Conservation (phyloP, 2,797 vertebrate genomes). For the Echiichthys vipera region DNA sequence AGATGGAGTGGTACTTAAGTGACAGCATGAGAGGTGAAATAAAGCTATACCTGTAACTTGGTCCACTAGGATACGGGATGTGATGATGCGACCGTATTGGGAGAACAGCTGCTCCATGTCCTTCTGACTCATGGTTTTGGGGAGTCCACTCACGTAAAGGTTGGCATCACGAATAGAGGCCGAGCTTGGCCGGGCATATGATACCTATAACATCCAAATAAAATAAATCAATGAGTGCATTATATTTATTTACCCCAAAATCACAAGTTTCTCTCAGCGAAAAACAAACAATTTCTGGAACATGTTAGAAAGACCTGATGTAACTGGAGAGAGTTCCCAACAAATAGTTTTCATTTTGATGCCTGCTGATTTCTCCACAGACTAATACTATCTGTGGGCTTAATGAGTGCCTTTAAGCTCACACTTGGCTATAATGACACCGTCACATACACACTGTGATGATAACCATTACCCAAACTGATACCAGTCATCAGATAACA, state of each 20-base stretch:
- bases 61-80: conserved; percentile 95
- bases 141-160: conserved; percentile 95
- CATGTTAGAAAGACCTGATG: neutral
- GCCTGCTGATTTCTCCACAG: conserved; percentile 24
- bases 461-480: conserved; percentile 42
- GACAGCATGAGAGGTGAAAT: conserved; percentile 45
- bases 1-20: conserved; percentile 2
- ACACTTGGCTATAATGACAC: conserved; percentile 31
- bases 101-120: conserved; percentile 98
- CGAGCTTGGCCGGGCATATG: conserved; percentile 94
- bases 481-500: conserved; percentile 49
- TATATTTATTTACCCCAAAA: neutral
- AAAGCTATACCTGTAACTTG: conserved; percentile 89
- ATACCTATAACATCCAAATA: conserved; percentile 83
- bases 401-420: conserved; percentile 56
- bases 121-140: conserved; percentile 97
- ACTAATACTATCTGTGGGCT: conserved; percentile 54
- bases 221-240: conserved; percentile 6
- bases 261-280: neutral
- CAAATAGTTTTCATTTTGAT: conserved; percentile 9
- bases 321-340: conserved; percentile 8
- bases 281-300: neutral
- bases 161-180: conserved; percentile 97
- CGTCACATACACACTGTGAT: conserved; percentile 18
- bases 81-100: conserved; percentile 96